These are phyloP conservation scores for Patella pellucida DNA, from an alignment of 2,888 invertebrate species.

Conservation along the genomic window DNA sequence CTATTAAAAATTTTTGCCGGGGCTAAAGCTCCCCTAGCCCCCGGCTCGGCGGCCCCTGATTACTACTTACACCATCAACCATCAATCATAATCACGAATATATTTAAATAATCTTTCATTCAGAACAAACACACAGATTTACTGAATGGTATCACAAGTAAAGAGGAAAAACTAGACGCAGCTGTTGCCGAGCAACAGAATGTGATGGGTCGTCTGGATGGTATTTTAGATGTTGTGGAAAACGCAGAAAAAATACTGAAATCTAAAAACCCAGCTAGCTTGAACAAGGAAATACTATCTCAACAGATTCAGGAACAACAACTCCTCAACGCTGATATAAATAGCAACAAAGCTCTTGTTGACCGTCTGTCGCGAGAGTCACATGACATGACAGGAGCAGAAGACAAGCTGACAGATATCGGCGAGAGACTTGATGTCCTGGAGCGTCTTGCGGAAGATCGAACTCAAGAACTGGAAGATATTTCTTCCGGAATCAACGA, in stretches of 20 bases:
- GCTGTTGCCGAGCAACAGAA: slow-evolving; percentile 64
- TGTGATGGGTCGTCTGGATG: slow-evolving; percentile 56
- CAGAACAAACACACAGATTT: slow-evolving; percentile 53
- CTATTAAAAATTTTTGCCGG: too few species aligned
- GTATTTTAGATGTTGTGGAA: slow-evolving; percentile 54
- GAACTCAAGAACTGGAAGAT: slow-evolving; percentile 56
- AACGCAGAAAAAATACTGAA: slow-evolving; percentile 56
- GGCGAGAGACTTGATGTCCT: slow-evolving; percentile 48
- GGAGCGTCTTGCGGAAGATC: slow-evolving; percentile 49
- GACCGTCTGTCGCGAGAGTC: slow-evolving; percentile 50
- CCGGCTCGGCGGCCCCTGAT: too few species aligned
- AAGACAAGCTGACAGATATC: slow-evolving; percentile 45
- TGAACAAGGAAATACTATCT: slow-evolving; percentile 86
- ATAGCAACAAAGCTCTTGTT: slow-evolving; percentile 53
- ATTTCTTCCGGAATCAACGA: slow-evolving; percentile 46
- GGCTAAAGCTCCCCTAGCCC: too few species aligned
- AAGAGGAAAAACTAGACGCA: slow-evolving; percentile 58
- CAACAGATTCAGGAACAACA: slow-evolving; percentile 91
- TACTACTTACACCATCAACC: too few species aligned
- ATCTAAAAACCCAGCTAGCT: slow-evolving; percentile 79
- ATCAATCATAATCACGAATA: too few species aligned
- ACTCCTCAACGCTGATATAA: slow-evolving; percentile 71
- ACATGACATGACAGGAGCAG: slow-evolving; percentile 46
- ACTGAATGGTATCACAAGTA: slow-evolving; percentile 52
- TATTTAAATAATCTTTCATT: slow-evolving; percentile 27